Base-by-base conservation (phyloP, 1,140 invertebrate species). In the Doryteuthis pealeii region DNA sequence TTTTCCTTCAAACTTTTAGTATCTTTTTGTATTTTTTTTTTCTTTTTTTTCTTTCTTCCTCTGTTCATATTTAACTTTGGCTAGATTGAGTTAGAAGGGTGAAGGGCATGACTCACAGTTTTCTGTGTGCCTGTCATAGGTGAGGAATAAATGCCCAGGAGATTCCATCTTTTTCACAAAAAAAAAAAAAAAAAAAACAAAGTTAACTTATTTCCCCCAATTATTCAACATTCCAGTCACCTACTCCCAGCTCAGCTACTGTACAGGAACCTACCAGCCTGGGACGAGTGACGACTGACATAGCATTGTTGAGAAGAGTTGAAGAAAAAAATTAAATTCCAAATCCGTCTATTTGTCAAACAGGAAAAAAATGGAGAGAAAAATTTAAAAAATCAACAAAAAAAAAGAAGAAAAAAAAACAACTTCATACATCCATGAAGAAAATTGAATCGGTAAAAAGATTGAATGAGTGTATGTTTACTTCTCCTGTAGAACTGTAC, bases 321-420 rank as follows among this genome's bases (percentile, higher is more conserved):
- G 3, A 40, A 40, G 10, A 10, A 40, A 40, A 40, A 40, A 40
- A 5, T 40, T 5, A 22, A n/a, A 6, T 62, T 18, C 54, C 10
- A 62, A 62, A 62, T 62, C 54, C 54, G 54, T 62, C 54, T 12
- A 62, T 62, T 62, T 28, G 54, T 62, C 54, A 62, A 62, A 62
- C 54, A 62, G 26, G 54, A 62, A 62, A 62, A 62, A 62, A 62
- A 62, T 62, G 54, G 54, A 62, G n/a, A n/a, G n/a, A n/a, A n/a
- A n/a, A n/a, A n/a, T n/a, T n/a, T n/a, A n/a, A n/a, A n/a, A n/a
- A n/a, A n/a, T n/a, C n/a, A n/a, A n/a, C n/a, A n/a, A 28, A 22
- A 62, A 28, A 62, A 62, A 62, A 28, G 18, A 22, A 62, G 18
- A 62, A 62, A 62, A 62, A 40, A 40, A 40, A 40, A 40, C 35